These are phyloP conservation scores for Camptogramma bilineatum DNA, from an alignment of 2,888 invertebrate species.

Conservation along the genomic window DNA sequence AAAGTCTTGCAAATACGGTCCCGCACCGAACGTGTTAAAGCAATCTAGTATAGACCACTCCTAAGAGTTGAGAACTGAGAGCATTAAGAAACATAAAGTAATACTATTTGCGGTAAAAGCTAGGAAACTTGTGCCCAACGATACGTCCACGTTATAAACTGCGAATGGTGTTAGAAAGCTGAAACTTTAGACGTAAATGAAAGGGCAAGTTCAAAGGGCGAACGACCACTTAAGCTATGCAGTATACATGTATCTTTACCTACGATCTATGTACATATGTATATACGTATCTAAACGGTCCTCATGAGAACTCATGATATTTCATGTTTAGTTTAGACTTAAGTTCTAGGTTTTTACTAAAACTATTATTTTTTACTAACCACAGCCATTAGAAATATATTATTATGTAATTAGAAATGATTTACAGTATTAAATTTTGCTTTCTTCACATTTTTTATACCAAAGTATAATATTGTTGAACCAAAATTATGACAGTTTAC, in stretches of 20 bases:
- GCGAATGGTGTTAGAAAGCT: conserved; percentile 37
- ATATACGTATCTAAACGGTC: neutral
- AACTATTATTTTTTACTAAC: neutral
- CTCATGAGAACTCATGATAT: neutral
- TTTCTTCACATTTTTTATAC: no score
- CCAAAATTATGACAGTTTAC: no score
- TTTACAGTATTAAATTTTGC: no score
- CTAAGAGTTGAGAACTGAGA: neutral
- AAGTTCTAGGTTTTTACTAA: neutral
- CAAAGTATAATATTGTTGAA: no score
- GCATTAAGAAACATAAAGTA: neutral
- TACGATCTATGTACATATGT: neutral
- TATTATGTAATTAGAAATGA: no score
- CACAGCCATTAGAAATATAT: no score
- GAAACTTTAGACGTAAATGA: conserved; percentile 30
- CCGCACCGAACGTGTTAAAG: no score
- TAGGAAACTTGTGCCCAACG: conserved; percentile 5
- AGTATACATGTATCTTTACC: neutral
- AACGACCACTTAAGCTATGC: conserved; percentile 23
- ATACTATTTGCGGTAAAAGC: conserved; percentile 10
- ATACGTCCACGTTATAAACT: conserved; percentile 17
- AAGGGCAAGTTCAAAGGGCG: conserved; percentile 42
- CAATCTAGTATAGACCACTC: no score
- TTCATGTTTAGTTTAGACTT: neutral
- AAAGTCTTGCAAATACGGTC: no score